phyloP scores from a whole-genome alignment of 2,113 vertebrate genomes.

The Glareola pratincola region DNA sequence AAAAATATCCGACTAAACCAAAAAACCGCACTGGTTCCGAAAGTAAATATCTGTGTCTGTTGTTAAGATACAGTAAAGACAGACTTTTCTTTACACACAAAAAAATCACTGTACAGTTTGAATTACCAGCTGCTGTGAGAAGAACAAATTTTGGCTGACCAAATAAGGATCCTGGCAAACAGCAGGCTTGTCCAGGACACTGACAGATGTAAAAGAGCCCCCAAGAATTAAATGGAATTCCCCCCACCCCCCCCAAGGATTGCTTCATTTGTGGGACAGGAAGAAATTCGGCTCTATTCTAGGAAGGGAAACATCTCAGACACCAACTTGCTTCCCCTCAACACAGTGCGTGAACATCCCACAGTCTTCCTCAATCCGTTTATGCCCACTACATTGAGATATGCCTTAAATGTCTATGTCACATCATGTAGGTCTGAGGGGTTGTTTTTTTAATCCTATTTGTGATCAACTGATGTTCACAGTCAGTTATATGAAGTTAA shows the following conservation, averaged over 20 bases:
- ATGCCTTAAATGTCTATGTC: not conserved
- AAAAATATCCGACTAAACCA: slow-evolving; percentile 23
- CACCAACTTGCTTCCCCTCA: not conserved
- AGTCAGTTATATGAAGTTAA: not conserved
- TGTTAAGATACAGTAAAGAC: slow-evolving; percentile 5
- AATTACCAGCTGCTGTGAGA: not conserved
- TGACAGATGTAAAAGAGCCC: not conserved
- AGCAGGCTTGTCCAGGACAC: not conserved
- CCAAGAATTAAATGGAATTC: not conserved
- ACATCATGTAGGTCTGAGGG: not conserved
- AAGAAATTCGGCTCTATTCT: not conserved
- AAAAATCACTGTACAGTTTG: not conserved
- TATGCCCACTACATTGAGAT: not conserved
- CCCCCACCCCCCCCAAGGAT: not conserved
- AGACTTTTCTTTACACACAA: slow-evolving; percentile 47
- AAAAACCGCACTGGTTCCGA: slow-evolving; percentile 1
- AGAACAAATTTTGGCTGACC: not conserved
- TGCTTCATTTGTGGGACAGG: not conserved
- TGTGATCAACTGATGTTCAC: not conserved
- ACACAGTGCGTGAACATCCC: not conserved
- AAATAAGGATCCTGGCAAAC: not conserved
- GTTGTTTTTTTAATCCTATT: not conserved
- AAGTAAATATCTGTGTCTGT: slow-evolving; percentile 40
- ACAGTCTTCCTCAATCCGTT: not conserved
- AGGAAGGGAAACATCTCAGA: not conserved